Evolutionary conservation across 1,140 invertebrate genomes (phyloP).

Genomic region (Drosophila tropicalis): DNA sequence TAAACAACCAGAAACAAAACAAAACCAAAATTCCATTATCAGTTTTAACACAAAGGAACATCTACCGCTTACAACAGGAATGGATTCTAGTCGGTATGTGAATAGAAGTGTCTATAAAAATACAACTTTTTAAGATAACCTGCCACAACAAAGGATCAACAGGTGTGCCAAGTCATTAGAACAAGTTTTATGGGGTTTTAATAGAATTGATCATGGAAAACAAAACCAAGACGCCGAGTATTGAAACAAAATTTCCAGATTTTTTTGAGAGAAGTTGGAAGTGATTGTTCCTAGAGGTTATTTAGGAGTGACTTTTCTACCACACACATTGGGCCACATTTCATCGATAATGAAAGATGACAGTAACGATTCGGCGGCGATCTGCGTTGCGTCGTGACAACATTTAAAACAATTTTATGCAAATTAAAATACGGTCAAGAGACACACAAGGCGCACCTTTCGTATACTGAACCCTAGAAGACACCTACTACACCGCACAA

Average conservation of each 20-base stretch:
- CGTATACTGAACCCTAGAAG: neutral
- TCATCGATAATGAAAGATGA: slow-evolving; percentile 52
- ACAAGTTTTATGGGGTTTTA: slow-evolving; percentile 32
- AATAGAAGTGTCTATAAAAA: slow-evolving; percentile 8
- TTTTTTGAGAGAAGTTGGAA: neutral
- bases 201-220: slow-evolving; percentile 26
- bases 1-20: neutral
- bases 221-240: slow-evolving; percentile 15
- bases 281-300: slow-evolving; percentile 17
- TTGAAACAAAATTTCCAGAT: neutral
- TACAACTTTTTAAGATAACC: slow-evolving; percentile 14
- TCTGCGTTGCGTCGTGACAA: slow-evolving; percentile 58
- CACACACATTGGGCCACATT: slow-evolving; percentile 28
- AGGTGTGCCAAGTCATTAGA: slow-evolving; percentile 41
- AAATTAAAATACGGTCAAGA: slow-evolving; percentile 72
- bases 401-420: slow-evolving; percentile 81
- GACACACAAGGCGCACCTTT: slow-evolving; percentile 19
- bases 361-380: slow-evolving; percentile 35
- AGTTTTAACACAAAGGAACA: slow-evolving; percentile 22
- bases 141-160: slow-evolving; percentile 43
- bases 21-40: slow-evolving; percentile 16
- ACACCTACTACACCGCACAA: slow-evolving; percentile 3
- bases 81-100: neutral
- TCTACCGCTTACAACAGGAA: slow-evolving; percentile 23
- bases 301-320: slow-evolving; percentile 1